A percentile compares a stretch with the other conserved stretches of the same genome.
Conservation (phyloP, 2,113 vertebrate species). For the Atlantisia rogersi region DNA sequence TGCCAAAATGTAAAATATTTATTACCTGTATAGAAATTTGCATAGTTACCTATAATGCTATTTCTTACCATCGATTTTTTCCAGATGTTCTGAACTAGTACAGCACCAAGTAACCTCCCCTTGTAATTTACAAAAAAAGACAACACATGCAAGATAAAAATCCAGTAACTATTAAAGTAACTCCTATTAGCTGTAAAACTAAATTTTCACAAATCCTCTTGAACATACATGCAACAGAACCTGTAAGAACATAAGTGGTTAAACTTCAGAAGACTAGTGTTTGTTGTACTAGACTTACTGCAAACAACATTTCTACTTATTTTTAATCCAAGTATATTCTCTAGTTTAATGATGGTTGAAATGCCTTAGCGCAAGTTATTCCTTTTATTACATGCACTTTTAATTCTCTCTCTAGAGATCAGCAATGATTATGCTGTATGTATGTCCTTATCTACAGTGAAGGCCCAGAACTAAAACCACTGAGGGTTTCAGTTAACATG, state of each 20-base stretch:
- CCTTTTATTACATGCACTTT: not conserved
- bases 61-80: constrained; percentile 14
- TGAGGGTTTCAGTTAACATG: not conserved
- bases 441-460: not conserved
- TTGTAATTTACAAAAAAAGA: constrained; percentile 11
- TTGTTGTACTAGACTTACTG: not conserved
- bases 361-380: not conserved
- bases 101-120: not conserved
- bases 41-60: constrained; percentile 68
- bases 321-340: not conserved
- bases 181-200: not conserved
- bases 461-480: not conserved
- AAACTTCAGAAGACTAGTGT: not conserved
- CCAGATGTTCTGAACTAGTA: constrained; percentile 40
- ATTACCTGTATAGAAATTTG: constrained; percentile 68
- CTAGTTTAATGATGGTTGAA: not conserved
- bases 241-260: constrained; percentile 52
- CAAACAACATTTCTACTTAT: not conserved
- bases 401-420: not conserved
- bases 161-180: not conserved
- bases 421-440: not conserved
- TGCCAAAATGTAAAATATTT: constrained; percentile 41
- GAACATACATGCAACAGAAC: constrained; percentile 32
- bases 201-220: constrained; percentile 42
- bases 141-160: constrained; percentile 27